Percentiles rank a stretch among this genome's conserved stretches.
Conservation (phyloP, 2,888 invertebrate genomes). For the Trissonchulus latispiculum region DNA sequence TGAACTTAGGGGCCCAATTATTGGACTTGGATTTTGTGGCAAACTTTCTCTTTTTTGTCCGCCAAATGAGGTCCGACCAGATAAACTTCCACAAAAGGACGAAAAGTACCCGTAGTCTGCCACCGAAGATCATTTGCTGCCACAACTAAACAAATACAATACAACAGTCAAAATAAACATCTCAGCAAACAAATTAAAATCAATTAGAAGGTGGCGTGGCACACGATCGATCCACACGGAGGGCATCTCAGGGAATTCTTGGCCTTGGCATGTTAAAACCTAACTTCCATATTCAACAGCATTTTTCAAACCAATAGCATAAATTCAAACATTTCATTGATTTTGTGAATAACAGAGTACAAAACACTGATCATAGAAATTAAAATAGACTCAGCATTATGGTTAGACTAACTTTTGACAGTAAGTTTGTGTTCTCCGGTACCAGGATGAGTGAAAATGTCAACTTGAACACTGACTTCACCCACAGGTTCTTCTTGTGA, state of each 20-base stretch:
- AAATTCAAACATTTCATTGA: too few relatives aligned
- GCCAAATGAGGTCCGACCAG: slow-evolving; percentile 93
- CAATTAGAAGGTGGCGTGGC: too few relatives aligned
- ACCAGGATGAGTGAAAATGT: slow-evolving; percentile 94
- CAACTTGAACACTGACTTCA: slow-evolving; percentile 85
- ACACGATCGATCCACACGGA: too few relatives aligned
- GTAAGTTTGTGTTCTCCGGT: slow-evolving; percentile 99
- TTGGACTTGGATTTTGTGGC: slow-evolving; percentile 97
- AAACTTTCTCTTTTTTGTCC: slow-evolving; percentile 91
- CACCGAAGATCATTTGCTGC: slow-evolving; percentile 97
- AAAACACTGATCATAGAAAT: too few relatives aligned
- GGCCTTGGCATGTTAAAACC: too few relatives aligned
- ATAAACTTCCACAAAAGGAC: slow-evolving; percentile 96
- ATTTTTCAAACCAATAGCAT: too few relatives aligned
- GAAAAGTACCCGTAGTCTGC: slow-evolving; percentile 85
- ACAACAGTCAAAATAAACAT: too few relatives aligned
- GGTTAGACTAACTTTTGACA: slow-evolving; percentile 78
- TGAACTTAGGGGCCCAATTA: slow-evolving; percentile 98
- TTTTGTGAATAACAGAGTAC: too few relatives aligned
- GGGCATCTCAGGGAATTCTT: too few relatives aligned
- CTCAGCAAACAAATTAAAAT: too few relatives aligned
- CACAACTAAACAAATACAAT: slow-evolving; percentile 82
- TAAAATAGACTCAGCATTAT: too few relatives aligned
- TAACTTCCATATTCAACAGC: too few relatives aligned
- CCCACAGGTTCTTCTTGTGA: slow-evolving; percentile 50